These are phyloP conservation scores for Pelecanoides urinatrix DNA, from an alignment of 2,113 vertebrate genomes.

Conservation along the genomic window DNA sequence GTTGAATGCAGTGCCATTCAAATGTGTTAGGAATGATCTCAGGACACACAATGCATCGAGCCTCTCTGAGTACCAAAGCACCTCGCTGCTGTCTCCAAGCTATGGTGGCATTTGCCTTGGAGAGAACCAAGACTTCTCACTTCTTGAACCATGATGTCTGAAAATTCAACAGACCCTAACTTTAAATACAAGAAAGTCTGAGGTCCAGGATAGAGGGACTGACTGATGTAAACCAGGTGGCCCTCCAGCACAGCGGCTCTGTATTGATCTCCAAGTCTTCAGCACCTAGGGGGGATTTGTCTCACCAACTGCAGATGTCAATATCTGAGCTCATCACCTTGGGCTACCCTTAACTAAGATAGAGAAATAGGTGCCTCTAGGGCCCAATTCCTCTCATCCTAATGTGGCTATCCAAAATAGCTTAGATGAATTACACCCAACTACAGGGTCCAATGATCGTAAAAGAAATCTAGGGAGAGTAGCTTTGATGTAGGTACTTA, in stretches of 20 bases:
- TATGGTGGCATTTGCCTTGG: background rate
- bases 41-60: background rate
- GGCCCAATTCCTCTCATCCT: background rate
- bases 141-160: background rate
- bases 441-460: background rate
- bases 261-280: background rate
- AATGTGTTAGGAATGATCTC: background rate
- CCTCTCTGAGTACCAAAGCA: background rate
- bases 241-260: background rate
- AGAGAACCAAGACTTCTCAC: background rate
- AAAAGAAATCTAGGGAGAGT: conserved; percentile 1
- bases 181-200: background rate
- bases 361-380: background rate
- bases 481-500: background rate
- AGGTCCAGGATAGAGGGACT: background rate
- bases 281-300: background rate
- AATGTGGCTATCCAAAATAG: background rate
- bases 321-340: background rate
- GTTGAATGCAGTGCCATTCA: background rate
- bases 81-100: background rate
- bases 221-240: background rate
- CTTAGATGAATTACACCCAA: background rate
- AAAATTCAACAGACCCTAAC: background rate
- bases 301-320: background rate
- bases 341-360: background rate